Conservation (phyloP, 1,140 invertebrate species). For the Eriosoma lanigerum region DNA sequence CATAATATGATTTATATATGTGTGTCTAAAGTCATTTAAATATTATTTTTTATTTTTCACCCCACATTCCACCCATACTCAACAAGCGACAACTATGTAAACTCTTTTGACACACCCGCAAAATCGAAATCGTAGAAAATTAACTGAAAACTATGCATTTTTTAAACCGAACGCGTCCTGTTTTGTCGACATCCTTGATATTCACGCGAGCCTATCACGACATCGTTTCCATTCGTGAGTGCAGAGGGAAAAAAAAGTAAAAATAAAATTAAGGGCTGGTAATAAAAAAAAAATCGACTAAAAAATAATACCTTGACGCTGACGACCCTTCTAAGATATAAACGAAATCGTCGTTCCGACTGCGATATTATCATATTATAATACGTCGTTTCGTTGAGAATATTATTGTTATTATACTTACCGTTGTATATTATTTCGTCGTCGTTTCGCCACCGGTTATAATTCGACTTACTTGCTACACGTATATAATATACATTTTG, state of each 20-base stretch:
- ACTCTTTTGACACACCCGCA: conserved; percentile 9
- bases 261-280: conserved; percentile 3
- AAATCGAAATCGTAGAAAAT: conserved; percentile 3
- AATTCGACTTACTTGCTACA: not conserved
- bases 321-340: conserved; percentile 16
- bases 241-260: not conserved
- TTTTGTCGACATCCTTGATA: not conserved
- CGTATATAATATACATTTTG: not conserved
- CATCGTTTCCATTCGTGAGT: conserved; percentile 15
- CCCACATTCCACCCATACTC: no score
- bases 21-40: no score
- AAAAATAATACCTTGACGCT: not conserved
- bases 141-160: conserved; percentile 25
- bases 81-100: no score
- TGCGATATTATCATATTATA: no score
- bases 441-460: not conserved
- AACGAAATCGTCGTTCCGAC: conserved; percentile 20
- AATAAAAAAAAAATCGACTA: conserved; percentile 4
- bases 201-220: not conserved
- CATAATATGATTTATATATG: not conserved
- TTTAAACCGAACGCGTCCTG: not conserved
- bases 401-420: not conserved
- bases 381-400: not conserved
- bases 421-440: not conserved
- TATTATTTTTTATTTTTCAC: not conserved